Conservation (phyloP, 2,888 invertebrate genomes). For the Ypsolopha sequella region DNA sequence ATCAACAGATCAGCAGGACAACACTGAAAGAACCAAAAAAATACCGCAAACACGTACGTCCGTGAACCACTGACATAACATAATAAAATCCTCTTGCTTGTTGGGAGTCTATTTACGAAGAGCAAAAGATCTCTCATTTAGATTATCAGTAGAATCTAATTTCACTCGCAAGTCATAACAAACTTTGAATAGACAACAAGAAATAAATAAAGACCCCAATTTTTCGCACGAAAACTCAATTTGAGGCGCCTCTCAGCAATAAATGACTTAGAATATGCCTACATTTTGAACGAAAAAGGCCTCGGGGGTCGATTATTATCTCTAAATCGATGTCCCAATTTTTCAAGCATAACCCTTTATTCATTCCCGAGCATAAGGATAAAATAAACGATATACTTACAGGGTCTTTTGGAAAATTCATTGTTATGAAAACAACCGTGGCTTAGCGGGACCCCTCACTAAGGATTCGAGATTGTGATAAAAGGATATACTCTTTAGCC, state of each 20-base stretch:
- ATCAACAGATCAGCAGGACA: too few relatives aligned
- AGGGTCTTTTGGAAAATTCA: background rate
- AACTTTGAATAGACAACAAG: too few relatives aligned
- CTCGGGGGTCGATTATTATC: background rate
- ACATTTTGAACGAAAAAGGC: background rate
- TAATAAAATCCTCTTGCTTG: background rate
- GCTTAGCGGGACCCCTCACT: background rate
- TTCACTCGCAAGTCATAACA: background rate
- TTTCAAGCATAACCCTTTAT: background rate
- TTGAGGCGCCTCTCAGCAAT: too few relatives aligned
- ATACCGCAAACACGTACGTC: too few relatives aligned
- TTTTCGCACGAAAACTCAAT: too few relatives aligned
- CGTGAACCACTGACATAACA: too few relatives aligned
- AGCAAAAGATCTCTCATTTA: background rate
- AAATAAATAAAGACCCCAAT: too few relatives aligned
- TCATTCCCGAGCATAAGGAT: background rate
- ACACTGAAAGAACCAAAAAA: too few relatives aligned
- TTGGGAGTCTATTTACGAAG: background rate
- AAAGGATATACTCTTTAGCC: constrained; percentile 35
- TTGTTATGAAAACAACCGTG: background rate
- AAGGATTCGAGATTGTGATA: constrained; percentile 33
- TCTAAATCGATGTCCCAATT: background rate
- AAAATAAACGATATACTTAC: background rate
- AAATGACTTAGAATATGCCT: too few relatives aligned
- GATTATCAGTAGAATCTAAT: background rate